Conservation (phyloP, 1,140 invertebrate species). For the Cherax quadricarinatus region DNA sequence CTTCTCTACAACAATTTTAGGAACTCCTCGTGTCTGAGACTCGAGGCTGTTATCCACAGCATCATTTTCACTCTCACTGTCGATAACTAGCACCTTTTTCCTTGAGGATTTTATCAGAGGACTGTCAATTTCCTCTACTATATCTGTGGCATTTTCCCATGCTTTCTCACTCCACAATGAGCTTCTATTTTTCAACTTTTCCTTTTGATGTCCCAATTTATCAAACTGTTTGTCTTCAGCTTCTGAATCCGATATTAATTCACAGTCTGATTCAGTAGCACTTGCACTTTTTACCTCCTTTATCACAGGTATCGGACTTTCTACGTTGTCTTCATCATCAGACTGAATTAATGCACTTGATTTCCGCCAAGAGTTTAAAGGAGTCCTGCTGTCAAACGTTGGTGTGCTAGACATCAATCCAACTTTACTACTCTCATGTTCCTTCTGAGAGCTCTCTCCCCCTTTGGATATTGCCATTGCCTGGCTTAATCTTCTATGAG, state of each 20-base stretch:
- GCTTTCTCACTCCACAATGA: background rate
- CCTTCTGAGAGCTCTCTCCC: background rate
- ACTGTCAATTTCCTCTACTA: background rate
- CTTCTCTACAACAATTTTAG: background rate
- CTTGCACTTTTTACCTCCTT: background rate
- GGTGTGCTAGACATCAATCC: conserved; percentile 11
- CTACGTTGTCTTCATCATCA: conserved; percentile 16
- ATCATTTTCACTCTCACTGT: conserved; percentile 39
- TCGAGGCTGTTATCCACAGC: background rate
- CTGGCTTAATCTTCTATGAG: background rate
- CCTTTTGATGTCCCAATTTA: background rate
- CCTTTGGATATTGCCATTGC: background rate
- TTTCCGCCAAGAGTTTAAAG: background rate
- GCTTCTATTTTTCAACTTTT: background rate
- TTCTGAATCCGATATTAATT: background rate
- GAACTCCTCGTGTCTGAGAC: background rate
- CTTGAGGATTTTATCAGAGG: background rate
- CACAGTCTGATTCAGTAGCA: background rate
- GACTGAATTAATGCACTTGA: background rate
- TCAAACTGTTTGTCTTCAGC: background rate
- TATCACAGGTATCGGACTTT: conserved; percentile 2
- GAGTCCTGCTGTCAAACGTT: background rate
- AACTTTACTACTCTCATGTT: background rate
- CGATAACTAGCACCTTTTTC: conserved; percentile 7
- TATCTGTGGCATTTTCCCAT: background rate